Evolutionary conservation across 2,888 invertebrate genomes (phyloP).

Genomic region (Neuroscelio doddi): DNA sequence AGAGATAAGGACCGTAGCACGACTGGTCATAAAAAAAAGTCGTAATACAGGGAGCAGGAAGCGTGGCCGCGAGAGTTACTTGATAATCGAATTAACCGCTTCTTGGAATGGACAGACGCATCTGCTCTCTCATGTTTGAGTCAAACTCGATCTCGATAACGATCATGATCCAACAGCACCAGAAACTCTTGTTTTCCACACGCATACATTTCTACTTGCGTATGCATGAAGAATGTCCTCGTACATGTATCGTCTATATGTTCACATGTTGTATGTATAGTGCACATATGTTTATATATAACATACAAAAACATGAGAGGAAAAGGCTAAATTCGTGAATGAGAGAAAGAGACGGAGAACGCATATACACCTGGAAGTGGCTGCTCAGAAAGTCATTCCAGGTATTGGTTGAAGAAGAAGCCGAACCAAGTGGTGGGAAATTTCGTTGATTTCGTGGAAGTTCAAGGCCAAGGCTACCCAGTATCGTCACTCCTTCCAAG

Average conservation of each 20-base stretch:
- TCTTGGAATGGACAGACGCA: constrained; percentile 52
- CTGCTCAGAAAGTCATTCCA: constrained; percentile 45
- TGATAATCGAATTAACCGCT: constrained; percentile 60
- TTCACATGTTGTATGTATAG: constrained; percentile 24
- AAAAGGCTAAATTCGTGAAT: not conserved
- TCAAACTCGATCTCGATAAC: constrained; percentile 50
- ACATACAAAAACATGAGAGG: constrained; percentile 1
- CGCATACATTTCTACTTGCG: constrained; percentile 16
- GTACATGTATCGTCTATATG: not conserved
- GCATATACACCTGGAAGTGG: constrained; percentile 42
- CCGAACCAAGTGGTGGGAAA: constrained; percentile 41
- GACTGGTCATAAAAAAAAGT: constrained; percentile 48
- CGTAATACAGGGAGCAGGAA: constrained; percentile 62
- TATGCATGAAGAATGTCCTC: not conserved
- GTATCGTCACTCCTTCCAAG: constrained; percentile 46
- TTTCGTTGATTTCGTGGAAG: constrained; percentile 48
- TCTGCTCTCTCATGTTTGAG: constrained; percentile 38
- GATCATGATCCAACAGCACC: constrained; percentile 33
- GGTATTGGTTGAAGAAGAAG: constrained; percentile 15
- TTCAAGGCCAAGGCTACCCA: constrained; percentile 52
- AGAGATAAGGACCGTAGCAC: constrained; percentile 34
- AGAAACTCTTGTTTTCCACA: constrained; percentile 47
- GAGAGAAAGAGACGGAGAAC: constrained; percentile 13
- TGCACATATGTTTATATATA: constrained; percentile 27
- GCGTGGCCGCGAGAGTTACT: constrained; percentile 53